Conservation (phyloP, 2,888 invertebrate genomes). For the Pycnomerus fuliginosus region DNA sequence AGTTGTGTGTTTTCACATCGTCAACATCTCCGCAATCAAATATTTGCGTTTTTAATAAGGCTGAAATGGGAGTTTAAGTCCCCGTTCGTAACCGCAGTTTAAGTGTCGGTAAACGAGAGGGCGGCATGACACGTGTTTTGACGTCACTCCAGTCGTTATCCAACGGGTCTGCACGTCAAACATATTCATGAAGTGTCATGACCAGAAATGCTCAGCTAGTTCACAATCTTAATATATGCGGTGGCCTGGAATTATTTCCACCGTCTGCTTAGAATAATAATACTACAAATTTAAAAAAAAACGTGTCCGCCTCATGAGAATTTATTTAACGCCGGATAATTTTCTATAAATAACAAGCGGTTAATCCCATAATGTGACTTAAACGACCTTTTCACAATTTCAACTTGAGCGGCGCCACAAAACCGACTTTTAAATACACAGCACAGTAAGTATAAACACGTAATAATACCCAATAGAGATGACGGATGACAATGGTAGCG, state of each 20-base stretch:
- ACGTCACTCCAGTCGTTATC: conserved; percentile 35
- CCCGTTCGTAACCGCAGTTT: too few relatives aligned
- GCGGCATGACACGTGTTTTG: conserved; percentile 38
- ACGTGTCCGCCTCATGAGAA: conserved; percentile 13
- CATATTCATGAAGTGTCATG: conserved; percentile 41
- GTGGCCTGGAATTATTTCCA: conserved; percentile 10
- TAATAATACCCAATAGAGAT: conserved; percentile 27
- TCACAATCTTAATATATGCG: conserved; percentile 11
- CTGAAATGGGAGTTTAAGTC: conserved; percentile 20
- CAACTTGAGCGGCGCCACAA: conserved; percentile 19
- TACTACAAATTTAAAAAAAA: conserved; percentile 8
- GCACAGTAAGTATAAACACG: conserved; percentile 26
- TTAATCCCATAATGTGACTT: conserved; percentile 24
- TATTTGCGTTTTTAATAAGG: conserved; percentile 21
- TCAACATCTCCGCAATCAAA: too few relatives aligned
- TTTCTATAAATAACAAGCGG: conserved; percentile 20
- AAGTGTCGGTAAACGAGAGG: conserved; percentile 37
- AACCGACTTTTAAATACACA: conserved; percentile 21
- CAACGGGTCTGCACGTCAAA: conserved; percentile 37
- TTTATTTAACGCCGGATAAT: conserved; percentile 17
- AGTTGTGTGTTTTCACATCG: too few relatives aligned
- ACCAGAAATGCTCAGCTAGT: conserved; percentile 30
- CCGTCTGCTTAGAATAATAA: conserved; percentile 14
- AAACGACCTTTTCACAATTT: conserved; percentile 20
- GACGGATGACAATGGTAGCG: conserved; percentile 23